Base-by-base conservation (phyloP, 2,888 invertebrate species). In the Oscheius sp. region DNA sequence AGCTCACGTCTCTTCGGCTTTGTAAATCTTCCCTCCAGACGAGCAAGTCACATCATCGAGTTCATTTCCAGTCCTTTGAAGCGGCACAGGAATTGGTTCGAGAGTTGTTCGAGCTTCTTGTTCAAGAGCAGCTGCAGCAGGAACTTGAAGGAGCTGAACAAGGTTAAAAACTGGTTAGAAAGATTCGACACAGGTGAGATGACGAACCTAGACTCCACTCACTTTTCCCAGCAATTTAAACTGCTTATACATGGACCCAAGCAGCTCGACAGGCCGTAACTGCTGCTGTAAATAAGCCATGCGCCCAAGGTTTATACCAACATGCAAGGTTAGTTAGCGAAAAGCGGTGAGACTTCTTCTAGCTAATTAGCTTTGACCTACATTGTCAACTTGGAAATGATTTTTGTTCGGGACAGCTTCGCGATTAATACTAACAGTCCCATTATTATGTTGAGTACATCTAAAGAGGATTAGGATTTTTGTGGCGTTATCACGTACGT, bases 161-260 rank as follows among this genome's bases (percentile, higher is more conserved):
- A 27, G 27, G 55, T 12, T 50, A 20, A 8, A 3, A 2, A 25
- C 8, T 15, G 17, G n/a, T 34, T 33, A 33, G 33, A 8, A 17
- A 52, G 6, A 15, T 12, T 27, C 52, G 27, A 29, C 23, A 33
- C 17, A 8, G 20, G 10, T 39, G n/a, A n/a, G 4, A 61, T 10
- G 20, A 61, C 61, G 61, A 61, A 61, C 61, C 61, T 61, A 61
- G 45, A 45, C 45, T 61, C 61, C 33, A 66, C 66, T 66, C 66
- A 66, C 66, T 66, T 66, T 66, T 42, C 66, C 55, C 42, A 66
- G 27, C 2, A 33, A 34, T n/a, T 45, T 3, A 37, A 55, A 74
- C 50, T 65, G 67, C 57, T 77, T 77, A 70, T 71, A 74, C 73
- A 77, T 73, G 34, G 76, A 74, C 46, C 76, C 76, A 37, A 77